Evolutionary conservation across 2,113 vertebrate genomes (phyloP), one percentile per base, ranked within the genome.

Genomic region (Ornithorhynchus anatinus): DNA sequence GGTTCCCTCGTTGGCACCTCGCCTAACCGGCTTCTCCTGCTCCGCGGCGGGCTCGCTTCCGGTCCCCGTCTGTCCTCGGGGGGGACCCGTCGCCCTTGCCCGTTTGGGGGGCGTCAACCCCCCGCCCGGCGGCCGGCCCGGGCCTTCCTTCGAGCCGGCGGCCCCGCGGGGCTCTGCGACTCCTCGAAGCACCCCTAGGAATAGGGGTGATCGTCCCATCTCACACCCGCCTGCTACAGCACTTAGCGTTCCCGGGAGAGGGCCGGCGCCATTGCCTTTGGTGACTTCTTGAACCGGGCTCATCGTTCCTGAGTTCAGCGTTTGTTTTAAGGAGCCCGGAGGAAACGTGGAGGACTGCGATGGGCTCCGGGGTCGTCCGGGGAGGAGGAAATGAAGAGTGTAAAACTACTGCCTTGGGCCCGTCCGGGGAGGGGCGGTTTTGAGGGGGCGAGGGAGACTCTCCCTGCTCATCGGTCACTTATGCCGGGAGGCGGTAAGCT

Each of bases 271-370:
- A 59, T 66, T 75, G 59, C 19, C 58, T 60, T 57, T 42, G 63
- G 64, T 77, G 48, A 59, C 44, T 36, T 79, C 76, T 72, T 72
- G 72, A 80, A 72, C 52, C 69, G 63, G 37, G 53, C 66, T 69
- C 11, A 53, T 5, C 79, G 71, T 80, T 71, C 65, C 66, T n/a
- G 15, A 73, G 79, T 45, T 0, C 0, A 1, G 7, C 9, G 22
- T 62, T 31, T 58, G 51, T 43, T 66, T 11, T 57, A 44, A 50
- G 63, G 22, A 37, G 5, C 31, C n/a, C 36, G 33, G 48, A 69
- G 54, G 48, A 75, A 40, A 33, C 25, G 43, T n/a, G 22, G 29
- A 27, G 42, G 39, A 52, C 23, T 72, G 40, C n/a, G n/a, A n/a
- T 32, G 36, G 38, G 11, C 22, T 58, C 16, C 0, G 0, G 25